Conservation (phyloP, 2,888 invertebrate species). For the Drosophila quinaria region DNA sequence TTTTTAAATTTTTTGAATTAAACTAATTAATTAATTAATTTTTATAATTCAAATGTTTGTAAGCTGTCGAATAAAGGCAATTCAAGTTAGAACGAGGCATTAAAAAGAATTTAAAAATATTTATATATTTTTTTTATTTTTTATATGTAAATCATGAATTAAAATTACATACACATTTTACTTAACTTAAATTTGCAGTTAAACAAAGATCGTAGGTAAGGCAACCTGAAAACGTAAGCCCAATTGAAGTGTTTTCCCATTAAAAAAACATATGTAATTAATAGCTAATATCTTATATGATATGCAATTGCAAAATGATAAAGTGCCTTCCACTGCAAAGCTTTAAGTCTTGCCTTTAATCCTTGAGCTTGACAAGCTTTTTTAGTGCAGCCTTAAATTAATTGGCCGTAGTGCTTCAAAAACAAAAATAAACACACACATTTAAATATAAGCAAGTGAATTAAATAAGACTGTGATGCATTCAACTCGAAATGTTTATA, state of each 20-base stretch:
- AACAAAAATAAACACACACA: constrained; percentile 32
- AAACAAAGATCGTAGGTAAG: constrained; percentile 64
- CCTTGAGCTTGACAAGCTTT: constrained; percentile 70
- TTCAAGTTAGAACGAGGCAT: background rate
- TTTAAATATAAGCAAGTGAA: constrained; percentile 39
- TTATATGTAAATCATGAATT: constrained; percentile 11
- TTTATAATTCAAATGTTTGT: too few species aligned
- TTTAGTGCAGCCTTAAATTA: constrained; percentile 58
- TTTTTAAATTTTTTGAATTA: too few species aligned
- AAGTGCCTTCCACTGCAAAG: constrained; percentile 70
- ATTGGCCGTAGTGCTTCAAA: constrained; percentile 74
- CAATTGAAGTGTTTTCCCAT: constrained; percentile 37
- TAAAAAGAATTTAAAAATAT: background rate
- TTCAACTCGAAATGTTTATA: constrained; percentile 66
- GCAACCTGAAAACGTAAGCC: constrained; percentile 52
- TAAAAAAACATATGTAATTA: constrained; percentile 19
- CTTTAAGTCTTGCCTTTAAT: constrained; percentile 64
- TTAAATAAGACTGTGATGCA: constrained; percentile 59
- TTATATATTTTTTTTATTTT: background rate
- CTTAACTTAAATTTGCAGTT: constrained; percentile 61
- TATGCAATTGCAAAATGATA: constrained; percentile 49
- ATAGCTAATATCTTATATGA: constrained; percentile 40
- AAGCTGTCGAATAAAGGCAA: too few species aligned
- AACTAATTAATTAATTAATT: too few species aligned
- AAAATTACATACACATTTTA: constrained; percentile 33